These are phyloP conservation scores for Psammodynastes pulverulentus DNA, from an alignment of 2,113 vertebrate species.

Conservation along the genomic window DNA sequence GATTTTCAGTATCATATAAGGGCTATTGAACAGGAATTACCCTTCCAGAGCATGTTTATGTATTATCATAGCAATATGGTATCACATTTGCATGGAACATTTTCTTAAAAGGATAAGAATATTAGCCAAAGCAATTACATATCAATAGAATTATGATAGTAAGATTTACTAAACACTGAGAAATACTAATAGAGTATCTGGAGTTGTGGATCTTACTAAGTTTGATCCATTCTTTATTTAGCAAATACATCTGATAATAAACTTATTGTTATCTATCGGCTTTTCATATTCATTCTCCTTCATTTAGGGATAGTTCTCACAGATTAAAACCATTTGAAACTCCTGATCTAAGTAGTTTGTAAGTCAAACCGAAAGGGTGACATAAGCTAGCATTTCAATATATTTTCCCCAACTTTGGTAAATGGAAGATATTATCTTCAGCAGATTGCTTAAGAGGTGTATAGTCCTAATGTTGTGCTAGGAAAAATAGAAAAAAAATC, in stretches of 20 bases:
- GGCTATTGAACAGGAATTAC: conserved; percentile 76
- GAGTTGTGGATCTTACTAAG: conserved; percentile 39
- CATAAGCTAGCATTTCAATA: neutral
- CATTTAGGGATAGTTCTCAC: neutral
- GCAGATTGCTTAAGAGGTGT: neutral
- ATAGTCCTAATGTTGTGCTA: neutral
- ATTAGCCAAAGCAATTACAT: conserved; percentile 79
- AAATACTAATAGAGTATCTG: conserved; percentile 44
- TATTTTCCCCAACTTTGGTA: conserved; percentile 16
- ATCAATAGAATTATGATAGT: conserved; percentile 78
- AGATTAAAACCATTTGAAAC: neutral
- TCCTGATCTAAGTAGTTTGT: neutral
- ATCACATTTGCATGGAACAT: conserved; percentile 73
- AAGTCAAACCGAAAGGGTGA: neutral
- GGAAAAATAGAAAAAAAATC: neutral
- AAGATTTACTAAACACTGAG: conserved; percentile 58
- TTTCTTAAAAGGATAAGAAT: conserved; percentile 74
- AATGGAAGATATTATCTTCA: conserved; percentile 48
- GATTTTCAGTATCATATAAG: conserved; percentile 70
- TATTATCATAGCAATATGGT: conserved; percentile 76
- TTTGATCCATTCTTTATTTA: conserved; percentile 30
- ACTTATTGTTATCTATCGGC: conserved; percentile 28
- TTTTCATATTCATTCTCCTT: neutral
- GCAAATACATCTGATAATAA: neutral
- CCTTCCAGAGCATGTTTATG: conserved; percentile 69